Base-by-base conservation (phyloP, 2,888 invertebrate genomes). In the Timandra comae region DNA sequence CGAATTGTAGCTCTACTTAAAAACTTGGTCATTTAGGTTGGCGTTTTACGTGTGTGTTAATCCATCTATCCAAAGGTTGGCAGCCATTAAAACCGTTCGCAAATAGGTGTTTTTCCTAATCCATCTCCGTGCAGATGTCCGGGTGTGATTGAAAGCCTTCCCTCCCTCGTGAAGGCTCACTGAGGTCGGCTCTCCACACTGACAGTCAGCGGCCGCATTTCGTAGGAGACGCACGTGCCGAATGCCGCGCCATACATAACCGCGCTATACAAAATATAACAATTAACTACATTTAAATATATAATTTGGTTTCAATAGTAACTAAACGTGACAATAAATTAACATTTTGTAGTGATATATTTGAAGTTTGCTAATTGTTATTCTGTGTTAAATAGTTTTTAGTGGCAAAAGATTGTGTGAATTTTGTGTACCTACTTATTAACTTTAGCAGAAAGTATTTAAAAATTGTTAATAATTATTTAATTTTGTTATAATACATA, bases 91-190 rank as follows among this genome's bases (percentile, higher is more conserved):
- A 62, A 54, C 41, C 38, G 45, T 46, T 52, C 39, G 46, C 31
- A 46, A 53, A 56, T 56, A 62, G 56, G 59, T 63, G 62, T 67
- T 67, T 58, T 63, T 59, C 53, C 55, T 59, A 59, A 71, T 69
- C 61, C 60, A 61, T 61, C 64, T 56, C 48, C 29, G 46, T 46
- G 49, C 52, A 60, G 57, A 57, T 61, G 63, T 49, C 55, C 45
- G 55, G 35, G 40, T 43, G 16, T 63, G 65, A 63, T 64, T 51
- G 58, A 58, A 52, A 47, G 41, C 39, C 54, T 30, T 46, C 50
- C 11, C 24, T 24, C 16, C 16, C 16, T n/a, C 21, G 30, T 43
- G n/a, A n/a, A n/a, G n/a, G n/a, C 40, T 22, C 39, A 38, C 41
- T 29, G 42, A n/a, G 23, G 9, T 24, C 24, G 16, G 4, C 8